Conservation (phyloP, 2,888 invertebrate species). For the Brachyptera putata region DNA sequence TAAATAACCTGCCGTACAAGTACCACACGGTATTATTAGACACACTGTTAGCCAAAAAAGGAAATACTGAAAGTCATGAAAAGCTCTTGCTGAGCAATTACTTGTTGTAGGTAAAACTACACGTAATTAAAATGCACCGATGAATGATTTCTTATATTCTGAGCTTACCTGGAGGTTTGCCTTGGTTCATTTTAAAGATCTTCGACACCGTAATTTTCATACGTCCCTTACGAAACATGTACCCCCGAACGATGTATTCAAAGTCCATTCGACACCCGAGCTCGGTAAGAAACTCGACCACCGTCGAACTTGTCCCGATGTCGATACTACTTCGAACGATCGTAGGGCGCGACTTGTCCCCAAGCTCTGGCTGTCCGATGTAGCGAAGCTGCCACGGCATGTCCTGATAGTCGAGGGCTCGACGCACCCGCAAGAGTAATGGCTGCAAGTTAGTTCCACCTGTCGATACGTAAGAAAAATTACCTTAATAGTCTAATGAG, state of each 20-base stretch:
- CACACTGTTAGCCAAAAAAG: too few species aligned
- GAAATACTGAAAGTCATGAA: too few species aligned
- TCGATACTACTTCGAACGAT: constrained; percentile 89
- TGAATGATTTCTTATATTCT: too few species aligned
- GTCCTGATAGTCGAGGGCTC: constrained; percentile 76
- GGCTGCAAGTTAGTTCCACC: constrained; percentile 33
- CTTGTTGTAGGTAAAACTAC: too few species aligned
- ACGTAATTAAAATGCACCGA: too few species aligned
- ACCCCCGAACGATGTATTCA: constrained; percentile 90
- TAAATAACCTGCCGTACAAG: too few species aligned
- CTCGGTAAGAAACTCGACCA: constrained; percentile 88
- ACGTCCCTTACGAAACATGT: constrained; percentile 92
- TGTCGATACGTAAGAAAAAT: constrained; percentile 25
- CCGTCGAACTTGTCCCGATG: constrained; percentile 84
- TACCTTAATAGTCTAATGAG: not conserved
- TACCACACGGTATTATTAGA: too few species aligned
- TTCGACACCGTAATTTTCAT: constrained; percentile 97
- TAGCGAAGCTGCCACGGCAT: constrained; percentile 89
- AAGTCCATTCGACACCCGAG: constrained; percentile 88
- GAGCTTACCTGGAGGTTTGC: constrained; percentile 61
- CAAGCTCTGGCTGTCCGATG: constrained; percentile 86
- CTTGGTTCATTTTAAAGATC: constrained; percentile 77
- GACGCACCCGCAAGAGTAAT: constrained; percentile 68
- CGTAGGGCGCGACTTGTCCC: constrained; percentile 83
- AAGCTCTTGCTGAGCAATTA: too few species aligned